These are phyloP conservation scores for Drosophila fulvimacula DNA, from an alignment of 2,888 invertebrate species.

Conservation along the genomic window DNA sequence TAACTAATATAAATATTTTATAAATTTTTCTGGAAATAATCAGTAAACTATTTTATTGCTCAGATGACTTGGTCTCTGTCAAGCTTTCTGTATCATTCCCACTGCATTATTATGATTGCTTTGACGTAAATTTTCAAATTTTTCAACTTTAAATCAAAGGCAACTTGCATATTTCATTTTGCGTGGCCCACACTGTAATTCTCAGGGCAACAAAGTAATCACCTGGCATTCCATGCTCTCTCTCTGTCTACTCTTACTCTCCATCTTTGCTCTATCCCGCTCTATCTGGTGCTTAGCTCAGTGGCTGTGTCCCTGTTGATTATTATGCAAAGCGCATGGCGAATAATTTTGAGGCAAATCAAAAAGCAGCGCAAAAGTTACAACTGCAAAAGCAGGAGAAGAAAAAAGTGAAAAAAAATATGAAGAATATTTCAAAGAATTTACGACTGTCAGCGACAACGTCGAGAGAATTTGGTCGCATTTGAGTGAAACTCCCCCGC, in stretches of 20 bases:
- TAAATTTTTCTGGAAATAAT: no score
- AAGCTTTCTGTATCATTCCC: background rate
- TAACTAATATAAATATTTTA: no score
- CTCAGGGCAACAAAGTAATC: conserved; percentile 51
- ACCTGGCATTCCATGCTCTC: conserved; percentile 28
- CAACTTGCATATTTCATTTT: conserved; percentile 35
- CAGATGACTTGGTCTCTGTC: background rate
- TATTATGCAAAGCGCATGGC: conserved; percentile 73
- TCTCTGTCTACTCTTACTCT: background rate
- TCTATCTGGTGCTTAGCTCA: conserved; percentile 13
- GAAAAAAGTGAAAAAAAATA: no score
- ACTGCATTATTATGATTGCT: conserved; percentile 8
- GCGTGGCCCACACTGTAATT: conserved; percentile 6
- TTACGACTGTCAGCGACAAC: conserved; percentile 60
- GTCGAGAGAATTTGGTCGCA: conserved; percentile 39
- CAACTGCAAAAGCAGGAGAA: conserved; percentile 16
- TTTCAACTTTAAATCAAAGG: conserved; percentile 33
- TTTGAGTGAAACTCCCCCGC: conserved; percentile 30
- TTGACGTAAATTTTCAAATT: conserved; percentile 12
- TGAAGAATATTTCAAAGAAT: conserved; percentile 47
- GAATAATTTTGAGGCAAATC: conserved; percentile 66
- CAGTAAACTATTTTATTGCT: background rate
- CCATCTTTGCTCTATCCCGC: background rate
- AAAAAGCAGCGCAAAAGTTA: conserved; percentile 51
- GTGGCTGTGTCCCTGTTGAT: conserved; percentile 54